Percentiles rank a stretch among this genome's conserved stretches.
Evolutionary conservation across 2,888 invertebrate species (phyloP).

Genomic region (Eilema caniola): DNA sequence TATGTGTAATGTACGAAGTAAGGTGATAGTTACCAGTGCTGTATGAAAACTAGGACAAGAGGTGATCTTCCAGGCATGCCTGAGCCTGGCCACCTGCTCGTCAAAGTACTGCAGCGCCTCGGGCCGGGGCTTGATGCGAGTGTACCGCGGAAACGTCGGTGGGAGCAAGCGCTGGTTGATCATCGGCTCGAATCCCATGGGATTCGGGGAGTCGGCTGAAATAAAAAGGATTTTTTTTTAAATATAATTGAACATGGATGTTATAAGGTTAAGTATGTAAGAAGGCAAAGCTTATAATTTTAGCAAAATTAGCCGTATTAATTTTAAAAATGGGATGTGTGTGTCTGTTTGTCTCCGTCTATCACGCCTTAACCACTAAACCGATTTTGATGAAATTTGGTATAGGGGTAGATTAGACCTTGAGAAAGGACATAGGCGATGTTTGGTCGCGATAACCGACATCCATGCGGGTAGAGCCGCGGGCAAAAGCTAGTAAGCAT

Average conservation of each 20-base stretch:
- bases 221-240: slow-evolving; percentile 6
- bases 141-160: slow-evolving; percentile 99
- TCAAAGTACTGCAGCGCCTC: slow-evolving; percentile 94
- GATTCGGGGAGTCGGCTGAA: slow-evolving; percentile 90
- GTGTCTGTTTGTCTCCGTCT: too few relatives aligned
- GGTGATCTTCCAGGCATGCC: slow-evolving; percentile 93
- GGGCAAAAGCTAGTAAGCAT: too few relatives aligned
- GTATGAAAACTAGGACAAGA: slow-evolving; percentile 92
- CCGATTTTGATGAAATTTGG: too few relatives aligned
- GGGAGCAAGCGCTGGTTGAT: slow-evolving; percentile 98
- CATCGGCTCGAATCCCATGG: slow-evolving; percentile 98
- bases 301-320: too few relatives aligned
- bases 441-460: too few relatives aligned
- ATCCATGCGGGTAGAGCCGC: too few relatives aligned
- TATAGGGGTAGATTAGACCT: too few relatives aligned
- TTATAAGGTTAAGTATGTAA: not conserved
- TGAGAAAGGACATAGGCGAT: too few relatives aligned
- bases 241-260: not conserved
- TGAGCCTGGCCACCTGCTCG: slow-evolving; percentile 93
- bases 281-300: too few relatives aligned
- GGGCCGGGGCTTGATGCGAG: slow-evolving; percentile 92
- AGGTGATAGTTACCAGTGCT: slow-evolving; percentile 88
- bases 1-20: not conserved
- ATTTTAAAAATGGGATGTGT: too few relatives aligned
- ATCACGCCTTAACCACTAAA: too few relatives aligned